Conservation (phyloP, 2,113 vertebrate genomes). For the Paradisaea rubra region DNA sequence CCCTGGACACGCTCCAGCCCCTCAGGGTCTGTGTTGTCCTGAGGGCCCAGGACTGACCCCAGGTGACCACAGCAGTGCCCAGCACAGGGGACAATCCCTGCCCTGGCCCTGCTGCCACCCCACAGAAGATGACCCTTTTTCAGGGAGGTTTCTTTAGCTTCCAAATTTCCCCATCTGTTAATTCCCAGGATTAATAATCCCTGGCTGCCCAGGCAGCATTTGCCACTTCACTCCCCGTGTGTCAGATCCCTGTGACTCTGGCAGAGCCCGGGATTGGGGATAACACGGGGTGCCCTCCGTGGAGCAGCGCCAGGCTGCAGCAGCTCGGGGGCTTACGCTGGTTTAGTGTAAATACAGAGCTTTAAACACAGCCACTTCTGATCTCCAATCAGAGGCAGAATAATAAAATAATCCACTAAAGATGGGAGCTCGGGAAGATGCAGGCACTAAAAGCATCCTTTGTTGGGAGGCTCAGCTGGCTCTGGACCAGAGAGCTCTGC, state of each 20-base stretch:
- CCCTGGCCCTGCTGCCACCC: neutral
- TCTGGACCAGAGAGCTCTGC: constrained; percentile 2
- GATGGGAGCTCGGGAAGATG: neutral
- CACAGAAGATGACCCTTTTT: neutral
- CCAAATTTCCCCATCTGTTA: neutral
- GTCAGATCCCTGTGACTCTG: neutral
- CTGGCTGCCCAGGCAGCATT: neutral
- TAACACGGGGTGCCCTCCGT: accelerated
- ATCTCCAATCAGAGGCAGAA: constrained; percentile 8
- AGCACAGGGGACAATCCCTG: neutral
- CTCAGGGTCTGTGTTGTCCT: neutral
- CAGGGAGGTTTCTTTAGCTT: neutral
- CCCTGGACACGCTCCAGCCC: neutral
- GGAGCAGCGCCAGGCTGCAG: neutral
- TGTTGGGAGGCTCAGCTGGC: constrained; percentile 11
- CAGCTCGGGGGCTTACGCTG: neutral
- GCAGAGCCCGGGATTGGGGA: neutral
- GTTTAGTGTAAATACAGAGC: neutral
- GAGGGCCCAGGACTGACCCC: neutral
- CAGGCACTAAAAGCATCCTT: constrained; percentile 1
- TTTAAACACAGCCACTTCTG: neutral
- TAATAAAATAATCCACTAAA: constrained; percentile 38
- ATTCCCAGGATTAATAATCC: neutral
- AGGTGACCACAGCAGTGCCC: neutral
- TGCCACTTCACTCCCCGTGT: neutral